Conservation (phyloP, 2,113 vertebrate species). For the Corydoras sp. region DNA sequence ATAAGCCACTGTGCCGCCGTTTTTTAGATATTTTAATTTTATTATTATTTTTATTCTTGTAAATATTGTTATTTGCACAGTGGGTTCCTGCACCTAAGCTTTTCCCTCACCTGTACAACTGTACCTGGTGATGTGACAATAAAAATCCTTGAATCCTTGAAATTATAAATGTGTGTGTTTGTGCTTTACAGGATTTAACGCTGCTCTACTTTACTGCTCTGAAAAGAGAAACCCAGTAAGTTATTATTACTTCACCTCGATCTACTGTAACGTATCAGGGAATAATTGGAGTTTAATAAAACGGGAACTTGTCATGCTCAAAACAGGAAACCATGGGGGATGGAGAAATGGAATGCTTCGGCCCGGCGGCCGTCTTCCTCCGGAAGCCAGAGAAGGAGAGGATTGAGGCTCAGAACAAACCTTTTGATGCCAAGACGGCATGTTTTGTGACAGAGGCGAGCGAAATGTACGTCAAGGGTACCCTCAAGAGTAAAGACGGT, state of each 20-base stretch:
- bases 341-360: conserved; percentile 75
- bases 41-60: background rate
- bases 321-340: conserved; percentile 66
- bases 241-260: background rate
- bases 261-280: too few species aligned
- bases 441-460: conserved; percentile 66
- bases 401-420: conserved; percentile 71
- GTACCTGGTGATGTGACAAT: too few species aligned
- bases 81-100: too few species aligned
- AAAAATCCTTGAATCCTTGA: too few species aligned
- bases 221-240: background rate
- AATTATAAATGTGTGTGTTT: background rate
- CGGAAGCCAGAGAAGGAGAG: conserved; percentile 78
- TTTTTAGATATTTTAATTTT: too few species aligned
- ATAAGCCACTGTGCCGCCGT: too few species aligned
- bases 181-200: conserved; percentile 9
- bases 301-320: background rate
- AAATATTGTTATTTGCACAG: too few species aligned
- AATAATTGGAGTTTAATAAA: too few species aligned
- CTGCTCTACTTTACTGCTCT: background rate
- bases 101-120: too few species aligned
- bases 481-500: conserved; percentile 66
- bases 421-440: conserved; percentile 81
- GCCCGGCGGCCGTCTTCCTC: conserved; percentile 74
- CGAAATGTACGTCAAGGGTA: conserved; percentile 73